Evolutionary conservation across 2,888 invertebrate species (phyloP).

Genomic region (Dorcus parallelipipedus): DNA sequence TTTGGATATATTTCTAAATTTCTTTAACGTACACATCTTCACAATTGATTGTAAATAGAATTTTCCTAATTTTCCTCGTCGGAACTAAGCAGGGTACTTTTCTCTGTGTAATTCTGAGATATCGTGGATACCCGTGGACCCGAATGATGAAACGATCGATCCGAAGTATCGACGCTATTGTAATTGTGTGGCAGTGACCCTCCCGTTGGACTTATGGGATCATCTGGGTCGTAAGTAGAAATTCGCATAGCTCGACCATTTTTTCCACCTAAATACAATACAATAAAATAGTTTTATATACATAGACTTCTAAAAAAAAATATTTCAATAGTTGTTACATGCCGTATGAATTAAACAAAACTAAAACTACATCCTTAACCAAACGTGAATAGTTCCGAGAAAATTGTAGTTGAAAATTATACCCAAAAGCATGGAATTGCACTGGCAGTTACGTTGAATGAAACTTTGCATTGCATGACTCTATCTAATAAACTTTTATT

Average conservation of each 20-base stretch:
- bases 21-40: not conserved
- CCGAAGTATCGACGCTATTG: slow-evolving; percentile 37
- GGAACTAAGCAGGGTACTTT: slow-evolving; percentile 91
- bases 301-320: not conserved
- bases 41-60: not conserved
- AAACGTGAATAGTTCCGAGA: no score
- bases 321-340: no score
- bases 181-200: slow-evolving; percentile 42
- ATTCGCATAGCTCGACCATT: slow-evolving; percentile 64
- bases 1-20: not conserved
- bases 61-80: slow-evolving; percentile 70
- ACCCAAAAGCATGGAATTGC: no score
- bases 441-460: no score
- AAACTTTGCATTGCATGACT: no score
- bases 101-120: slow-evolving; percentile 88
- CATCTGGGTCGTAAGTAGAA: slow-evolving; percentile 67
- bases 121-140: slow-evolving; percentile 77
- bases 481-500: no score
- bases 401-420: no score
- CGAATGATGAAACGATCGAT: slow-evolving; percentile 46
- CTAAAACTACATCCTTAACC: no score
- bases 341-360: no score
- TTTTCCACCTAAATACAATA: slow-evolving; percentile 53
- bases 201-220: slow-evolving; percentile 53
- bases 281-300: slow-evolving; percentile 7